phyloP scores from a whole-genome alignment of 2,888 invertebrate genomes.

The Rhaphigaster nebulosa region DNA sequence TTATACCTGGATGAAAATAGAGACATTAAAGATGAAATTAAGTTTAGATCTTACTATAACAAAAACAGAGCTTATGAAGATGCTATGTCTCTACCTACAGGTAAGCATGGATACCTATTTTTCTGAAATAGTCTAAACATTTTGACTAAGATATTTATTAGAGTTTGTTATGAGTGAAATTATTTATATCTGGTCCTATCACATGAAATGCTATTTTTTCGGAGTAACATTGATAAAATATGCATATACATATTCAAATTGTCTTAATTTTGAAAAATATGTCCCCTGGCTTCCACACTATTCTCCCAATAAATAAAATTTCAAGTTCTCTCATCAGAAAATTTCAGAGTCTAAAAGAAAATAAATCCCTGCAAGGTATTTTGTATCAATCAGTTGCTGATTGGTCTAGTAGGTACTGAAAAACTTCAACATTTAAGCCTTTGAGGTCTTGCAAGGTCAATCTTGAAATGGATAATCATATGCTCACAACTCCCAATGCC shows the following conservation, averaged over 20 bases:
- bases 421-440: not conserved
- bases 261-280: not conserved
- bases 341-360: not conserved
- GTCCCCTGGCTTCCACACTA: not conserved
- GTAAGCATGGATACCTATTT: conserved; percentile 56
- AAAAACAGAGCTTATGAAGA: conserved; percentile 68
- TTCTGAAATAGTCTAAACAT: not conserved
- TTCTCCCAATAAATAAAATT: not conserved
- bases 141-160: not conserved
- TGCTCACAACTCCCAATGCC: not conserved
- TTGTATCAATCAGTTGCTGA: too few relatives aligned
- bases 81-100: conserved; percentile 67
- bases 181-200: not conserved
- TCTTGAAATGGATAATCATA: not conserved
- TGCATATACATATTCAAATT: not conserved
- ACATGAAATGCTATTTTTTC: not conserved
- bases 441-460: not conserved
- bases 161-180: not conserved
- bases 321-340: not conserved
- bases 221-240: not conserved
- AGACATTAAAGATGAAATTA: conserved; percentile 87
- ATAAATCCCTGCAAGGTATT: not conserved
- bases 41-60: conserved; percentile 88
- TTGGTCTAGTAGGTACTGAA: not conserved
- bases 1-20: conserved; percentile 76